Evolutionary conservation across 1,140 invertebrate genomes (phyloP).

Genomic region (Acromyrmex charruanus): DNA sequence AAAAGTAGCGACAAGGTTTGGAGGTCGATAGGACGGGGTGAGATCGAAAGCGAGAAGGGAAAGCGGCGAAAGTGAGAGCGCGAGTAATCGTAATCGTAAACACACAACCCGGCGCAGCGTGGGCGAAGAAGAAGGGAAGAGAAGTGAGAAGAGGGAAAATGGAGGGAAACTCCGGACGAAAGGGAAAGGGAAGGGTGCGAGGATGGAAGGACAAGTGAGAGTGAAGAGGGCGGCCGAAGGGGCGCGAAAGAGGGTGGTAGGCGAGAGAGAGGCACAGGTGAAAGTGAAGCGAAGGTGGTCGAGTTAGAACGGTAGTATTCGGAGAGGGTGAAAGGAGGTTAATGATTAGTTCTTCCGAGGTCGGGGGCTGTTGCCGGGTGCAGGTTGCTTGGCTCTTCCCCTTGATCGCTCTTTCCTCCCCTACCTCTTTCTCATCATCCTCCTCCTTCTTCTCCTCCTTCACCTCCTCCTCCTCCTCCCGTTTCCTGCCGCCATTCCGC

Average conservation of each 20-base stretch:
- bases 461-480: conserved; percentile 68
- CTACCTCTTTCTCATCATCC: conserved; percentile 62
- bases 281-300: conserved; percentile 79
- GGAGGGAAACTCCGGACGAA: conserved; percentile 70
- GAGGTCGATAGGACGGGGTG: conserved; percentile 59
- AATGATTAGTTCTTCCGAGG: conserved; percentile 84
- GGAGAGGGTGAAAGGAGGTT: conserved; percentile 81
- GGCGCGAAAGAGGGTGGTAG: conserved; percentile 68
- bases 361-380: conserved; percentile 85
- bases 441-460: not conserved
- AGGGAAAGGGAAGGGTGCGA: conserved; percentile 70
- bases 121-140: conserved; percentile 6
- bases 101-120: conserved; percentile 44
- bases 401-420: conserved; percentile 62
- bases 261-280: conserved; percentile 82
- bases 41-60: conserved; percentile 49
- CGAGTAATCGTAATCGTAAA: conserved; percentile 66
- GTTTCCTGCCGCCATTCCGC: conserved; percentile 63
- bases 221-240: conserved; percentile 23
- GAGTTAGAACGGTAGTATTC: conserved; percentile 73
- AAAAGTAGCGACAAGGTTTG: conserved; percentile 67
- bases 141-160: not conserved
- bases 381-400: conserved; percentile 79
- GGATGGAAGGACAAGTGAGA: conserved; percentile 21
- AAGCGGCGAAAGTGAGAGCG: conserved; percentile 45